phyloP scores from a whole-genome alignment of 2,797 vertebrate genomes.

The Coregonus sp. region DNA sequence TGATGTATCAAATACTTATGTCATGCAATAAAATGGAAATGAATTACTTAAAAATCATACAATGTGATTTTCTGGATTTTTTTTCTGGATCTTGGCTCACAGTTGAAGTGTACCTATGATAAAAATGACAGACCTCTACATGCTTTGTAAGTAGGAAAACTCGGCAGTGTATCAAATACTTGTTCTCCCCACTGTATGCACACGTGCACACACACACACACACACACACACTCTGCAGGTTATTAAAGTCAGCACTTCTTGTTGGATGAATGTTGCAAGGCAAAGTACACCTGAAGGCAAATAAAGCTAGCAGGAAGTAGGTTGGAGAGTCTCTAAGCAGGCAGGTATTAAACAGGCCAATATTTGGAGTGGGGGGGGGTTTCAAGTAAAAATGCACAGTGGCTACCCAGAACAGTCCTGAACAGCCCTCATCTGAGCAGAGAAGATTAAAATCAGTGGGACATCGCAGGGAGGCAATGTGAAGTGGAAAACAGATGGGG shows the following conservation, averaged over 20 bases:
- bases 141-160: no score
- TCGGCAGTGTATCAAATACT: no score
- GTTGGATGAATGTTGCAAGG: constrained; percentile 55
- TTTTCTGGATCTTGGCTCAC: no score
- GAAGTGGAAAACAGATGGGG: constrained; percentile 60
- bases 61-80: no score
- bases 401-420: constrained; percentile 76
- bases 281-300: constrained; percentile 55
- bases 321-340: constrained; percentile 62
- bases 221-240: neutral
- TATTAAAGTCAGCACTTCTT: constrained; percentile 39
- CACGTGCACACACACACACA: neutral
- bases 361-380: constrained; percentile 64
- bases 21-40: no score
- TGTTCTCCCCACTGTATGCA: no score
- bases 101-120: no score
- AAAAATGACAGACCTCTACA: no score
- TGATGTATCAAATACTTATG: no score
- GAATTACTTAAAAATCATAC: no score
- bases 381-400: constrained; percentile 74
- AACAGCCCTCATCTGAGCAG: constrained; percentile 80
- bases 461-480: constrained; percentile 77
- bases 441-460: constrained; percentile 86
- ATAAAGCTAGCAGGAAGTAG: constrained; percentile 65
- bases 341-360: constrained; percentile 71